A percentile compares a stretch with the other conserved stretches of the same genome.
Conservation (phyloP, 2,797 vertebrate species). For the Gorsachius magnificus region DNA sequence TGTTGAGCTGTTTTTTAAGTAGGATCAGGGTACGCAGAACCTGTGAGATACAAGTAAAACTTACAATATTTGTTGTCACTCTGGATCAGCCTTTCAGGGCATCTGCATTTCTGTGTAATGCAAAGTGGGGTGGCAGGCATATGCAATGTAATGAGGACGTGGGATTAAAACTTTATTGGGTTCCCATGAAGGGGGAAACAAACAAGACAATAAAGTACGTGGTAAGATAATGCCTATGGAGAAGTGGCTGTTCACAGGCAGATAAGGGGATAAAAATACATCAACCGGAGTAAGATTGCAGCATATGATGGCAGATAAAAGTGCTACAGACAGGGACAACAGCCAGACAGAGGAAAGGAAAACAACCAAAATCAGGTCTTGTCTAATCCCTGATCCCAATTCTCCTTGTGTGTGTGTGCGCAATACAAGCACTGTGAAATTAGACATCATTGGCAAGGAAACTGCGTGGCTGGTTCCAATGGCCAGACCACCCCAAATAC, state of each 20-base stretch:
- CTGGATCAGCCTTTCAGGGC: not conserved
- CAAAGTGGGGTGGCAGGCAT: not conserved
- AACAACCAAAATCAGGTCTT: not conserved
- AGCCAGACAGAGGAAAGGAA: not conserved
- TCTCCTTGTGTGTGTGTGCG: not conserved
- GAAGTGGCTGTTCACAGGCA: not conserved
- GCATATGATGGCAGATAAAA: not conserved
- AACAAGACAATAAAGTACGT: not conserved
- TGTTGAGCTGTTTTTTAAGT: not conserved
- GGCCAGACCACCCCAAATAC: not conserved
- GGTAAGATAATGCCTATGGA: not conserved
- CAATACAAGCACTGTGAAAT: not conserved
- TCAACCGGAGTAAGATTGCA: not conserved
- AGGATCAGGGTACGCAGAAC: not conserved
- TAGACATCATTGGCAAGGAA: not conserved
- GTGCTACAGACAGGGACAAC: not conserved
- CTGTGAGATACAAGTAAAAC: not conserved
- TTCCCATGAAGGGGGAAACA: not conserved
- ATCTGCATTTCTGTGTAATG: not conserved
- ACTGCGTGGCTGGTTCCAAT: not conserved
- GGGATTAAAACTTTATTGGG: slow-evolving; percentile 26
- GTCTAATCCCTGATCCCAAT: not conserved
- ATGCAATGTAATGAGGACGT: not conserved
- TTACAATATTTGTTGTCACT: accelerated
- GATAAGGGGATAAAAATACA: not conserved